Base-by-base conservation (phyloP, 1,140 invertebrate genomes). In the Euglossa dilemma region DNA sequence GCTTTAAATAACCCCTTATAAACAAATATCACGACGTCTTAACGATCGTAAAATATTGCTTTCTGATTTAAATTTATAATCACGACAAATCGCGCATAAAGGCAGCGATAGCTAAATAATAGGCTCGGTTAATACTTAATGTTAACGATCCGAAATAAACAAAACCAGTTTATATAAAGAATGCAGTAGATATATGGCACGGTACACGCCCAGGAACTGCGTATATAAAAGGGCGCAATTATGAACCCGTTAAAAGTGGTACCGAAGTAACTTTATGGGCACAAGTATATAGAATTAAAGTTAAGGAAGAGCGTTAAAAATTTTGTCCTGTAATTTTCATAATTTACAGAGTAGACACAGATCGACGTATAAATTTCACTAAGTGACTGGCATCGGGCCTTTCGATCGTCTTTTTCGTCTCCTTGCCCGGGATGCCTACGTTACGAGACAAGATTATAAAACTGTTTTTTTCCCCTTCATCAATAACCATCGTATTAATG, bases 151-250 rank as follows among this genome's bases (percentile, higher is more conserved):
- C 59, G 71, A 81, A 75, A 75, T 81, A 76, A 81, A 81, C 52
- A 47, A 75, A 64, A 81, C 80, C 72, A 81, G 79, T 81, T 81
- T 81, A 45, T 80, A 57, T 64, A 66, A 75, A 81, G 61, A 81
- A 67, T 75, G 67, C 47, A 4, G 14, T 7, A 50, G 47, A 63
- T 61, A 63, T 45, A 73, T 50, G 50, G 12, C 47, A 12, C 52
- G 61, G n/a, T 56, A 12, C 43, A 75, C 80, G 79, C 59, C 71
- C 79, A 74, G 52, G 72, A 74, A 66, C 43, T 23, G 50, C 43
- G 20, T 56, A 28, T 50, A 45, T n/a, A 67, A 75, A 79, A 75
- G 66, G 36, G 28, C 52, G 52, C 63, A 67, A 81, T 81, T 76
- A 81, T 12, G 69, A 54, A 43, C 50, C 56, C 59, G 78, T 80